These are phyloP conservation scores for Pheosia tremula DNA, from an alignment of 2,888 invertebrate genomes.

Conservation along the genomic window DNA sequence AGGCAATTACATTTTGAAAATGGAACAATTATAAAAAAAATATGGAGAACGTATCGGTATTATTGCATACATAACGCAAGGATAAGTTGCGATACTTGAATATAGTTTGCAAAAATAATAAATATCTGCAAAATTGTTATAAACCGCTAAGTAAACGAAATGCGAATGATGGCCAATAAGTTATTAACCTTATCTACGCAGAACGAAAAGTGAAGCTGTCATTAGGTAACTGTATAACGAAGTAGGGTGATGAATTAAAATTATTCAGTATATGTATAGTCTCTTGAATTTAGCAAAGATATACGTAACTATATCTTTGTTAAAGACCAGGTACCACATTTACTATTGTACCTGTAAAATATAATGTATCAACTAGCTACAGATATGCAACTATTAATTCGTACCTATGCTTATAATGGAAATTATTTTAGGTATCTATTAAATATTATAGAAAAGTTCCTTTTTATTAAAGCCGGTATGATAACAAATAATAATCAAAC, in stretches of 20 bases:
- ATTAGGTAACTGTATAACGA: slow-evolving; percentile 29
- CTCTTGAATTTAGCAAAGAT: too few relatives aligned
- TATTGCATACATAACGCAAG: background rate
- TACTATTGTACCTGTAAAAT: too few relatives aligned
- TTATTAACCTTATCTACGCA: slow-evolving; percentile 32
- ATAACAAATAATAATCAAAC: slow-evolving; percentile 4
- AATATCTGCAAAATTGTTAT: slow-evolving; percentile 38
- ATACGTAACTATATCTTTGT: too few relatives aligned
- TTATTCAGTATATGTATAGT: background rate
- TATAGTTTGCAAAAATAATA: background rate
- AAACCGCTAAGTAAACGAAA: slow-evolving; percentile 37
- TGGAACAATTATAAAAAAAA: background rate
- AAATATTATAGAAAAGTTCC: too few relatives aligned
- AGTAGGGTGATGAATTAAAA: slow-evolving; percentile 31
- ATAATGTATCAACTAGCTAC: too few relatives aligned
- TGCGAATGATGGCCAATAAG: slow-evolving; percentile 36
- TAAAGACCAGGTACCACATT: too few relatives aligned
- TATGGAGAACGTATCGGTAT: background rate
- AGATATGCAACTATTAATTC: too few relatives aligned
- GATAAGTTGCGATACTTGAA: background rate
- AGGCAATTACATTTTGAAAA: background rate
- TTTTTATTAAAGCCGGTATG: too few relatives aligned
- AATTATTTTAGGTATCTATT: too few relatives aligned
- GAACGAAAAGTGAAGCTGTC: slow-evolving; percentile 45
- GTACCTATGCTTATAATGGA: too few relatives aligned